These are phyloP conservation scores for Adrianichthys oophorus DNA, from an alignment of 2,797 vertebrate species.

Conservation along the genomic window DNA sequence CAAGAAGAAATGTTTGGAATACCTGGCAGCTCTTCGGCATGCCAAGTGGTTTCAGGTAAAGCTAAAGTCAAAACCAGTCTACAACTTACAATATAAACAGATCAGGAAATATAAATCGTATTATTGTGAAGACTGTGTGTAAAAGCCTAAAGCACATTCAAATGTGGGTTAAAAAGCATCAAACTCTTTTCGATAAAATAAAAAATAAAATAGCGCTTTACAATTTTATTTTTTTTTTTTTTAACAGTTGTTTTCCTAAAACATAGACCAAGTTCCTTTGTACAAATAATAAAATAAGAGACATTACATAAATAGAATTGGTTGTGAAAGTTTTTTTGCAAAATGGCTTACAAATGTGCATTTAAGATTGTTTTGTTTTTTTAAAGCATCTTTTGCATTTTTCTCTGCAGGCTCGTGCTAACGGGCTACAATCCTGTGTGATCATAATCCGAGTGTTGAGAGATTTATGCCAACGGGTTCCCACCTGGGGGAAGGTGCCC, in stretches of 20 bases:
- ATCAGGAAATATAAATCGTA: no score
- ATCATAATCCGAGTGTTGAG: conserved; percentile 83
- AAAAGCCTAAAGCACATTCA: no score
- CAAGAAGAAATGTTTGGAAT: conserved; percentile 79
- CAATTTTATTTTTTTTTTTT: no score
- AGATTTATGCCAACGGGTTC: conserved; percentile 83
- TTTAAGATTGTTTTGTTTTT: neutral
- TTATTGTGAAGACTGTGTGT: no score
- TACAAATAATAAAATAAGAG: no score
- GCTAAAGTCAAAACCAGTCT: neutral
- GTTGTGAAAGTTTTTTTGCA: no score
- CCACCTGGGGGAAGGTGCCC: conserved; percentile 84
- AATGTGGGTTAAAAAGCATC: no score
- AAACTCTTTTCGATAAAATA: no score
- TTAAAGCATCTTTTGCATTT: neutral
- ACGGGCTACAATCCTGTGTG: conserved; percentile 85
- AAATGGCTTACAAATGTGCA: neutral
- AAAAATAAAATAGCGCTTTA: no score
- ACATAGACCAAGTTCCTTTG: no score
- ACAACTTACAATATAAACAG: neutral
- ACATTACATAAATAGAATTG: no score
- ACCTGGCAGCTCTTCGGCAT: conserved; percentile 82
- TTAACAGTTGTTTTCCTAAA: no score
- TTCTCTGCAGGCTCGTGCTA: conserved; percentile 80
- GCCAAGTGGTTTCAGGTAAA: conserved; percentile 91